phyloP scores from a whole-genome alignment of 2,888 invertebrate species.

The Lithophane socia region DNA sequence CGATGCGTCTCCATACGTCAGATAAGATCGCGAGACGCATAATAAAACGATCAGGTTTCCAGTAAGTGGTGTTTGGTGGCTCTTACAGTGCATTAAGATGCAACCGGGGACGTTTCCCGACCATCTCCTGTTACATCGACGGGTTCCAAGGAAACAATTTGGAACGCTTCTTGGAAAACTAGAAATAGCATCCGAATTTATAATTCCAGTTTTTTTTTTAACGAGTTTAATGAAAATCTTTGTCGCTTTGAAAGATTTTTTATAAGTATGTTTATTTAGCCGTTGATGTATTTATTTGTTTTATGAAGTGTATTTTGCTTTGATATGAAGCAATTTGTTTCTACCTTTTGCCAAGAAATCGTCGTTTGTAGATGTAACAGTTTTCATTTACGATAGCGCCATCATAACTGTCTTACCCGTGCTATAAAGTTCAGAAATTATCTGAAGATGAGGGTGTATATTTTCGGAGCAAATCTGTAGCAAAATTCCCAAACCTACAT shows the following conservation, averaged over 20 bases:
- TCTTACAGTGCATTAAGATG: conserved; percentile 75
- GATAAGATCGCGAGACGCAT: conserved; percentile 76
- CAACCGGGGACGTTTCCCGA: conserved; percentile 68
- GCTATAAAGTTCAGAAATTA: conserved; percentile 28
- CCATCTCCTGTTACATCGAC: conserved; percentile 73
- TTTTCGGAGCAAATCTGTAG: conserved; percentile 13
- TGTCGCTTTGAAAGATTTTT: conserved; percentile 13
- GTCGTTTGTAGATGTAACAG: conserved; percentile 9
- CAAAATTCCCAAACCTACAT: conserved; percentile 24
- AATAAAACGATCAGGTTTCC: conserved; percentile 79
- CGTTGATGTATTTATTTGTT: conserved; percentile 32
- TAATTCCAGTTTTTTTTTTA: conserved; percentile 28
- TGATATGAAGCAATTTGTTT: conserved; percentile 4
- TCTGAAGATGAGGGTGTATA: conserved; percentile 10
- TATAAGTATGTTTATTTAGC: background rate
- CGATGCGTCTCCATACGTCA: conserved; percentile 66
- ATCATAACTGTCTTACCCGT: conserved; percentile 12
- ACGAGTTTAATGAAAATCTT: conserved; percentile 42
- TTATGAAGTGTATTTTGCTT: background rate
- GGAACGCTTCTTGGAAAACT: conserved; percentile 59
- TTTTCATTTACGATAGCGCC: conserved; percentile 13
- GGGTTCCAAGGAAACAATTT: conserved; percentile 71
- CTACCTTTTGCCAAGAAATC: background rate
- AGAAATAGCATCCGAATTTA: conserved; percentile 55
- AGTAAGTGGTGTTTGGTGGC: conserved; percentile 75